A percentile compares a stretch with the other conserved stretches of the same genome.
phyloP scores from a whole-genome alignment of 2,113 vertebrate species.

The Lagopus muta region DNA sequence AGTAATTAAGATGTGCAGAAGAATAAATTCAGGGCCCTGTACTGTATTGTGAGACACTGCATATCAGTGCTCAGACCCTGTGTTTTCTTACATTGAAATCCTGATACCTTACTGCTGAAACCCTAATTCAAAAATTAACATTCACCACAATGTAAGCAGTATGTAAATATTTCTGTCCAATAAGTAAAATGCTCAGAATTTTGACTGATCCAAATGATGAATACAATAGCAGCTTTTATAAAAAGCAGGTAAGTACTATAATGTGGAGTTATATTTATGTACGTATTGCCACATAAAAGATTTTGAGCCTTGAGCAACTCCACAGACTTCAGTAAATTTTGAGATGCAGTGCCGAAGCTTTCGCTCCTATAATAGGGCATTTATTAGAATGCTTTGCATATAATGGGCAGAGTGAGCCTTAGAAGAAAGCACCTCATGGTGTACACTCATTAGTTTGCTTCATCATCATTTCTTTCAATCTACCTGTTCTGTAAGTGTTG shows the following conservation, averaged over 20 bases:
- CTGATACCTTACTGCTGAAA: background rate
- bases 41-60: background rate
- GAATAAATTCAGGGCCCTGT: background rate
- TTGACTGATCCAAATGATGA: background rate
- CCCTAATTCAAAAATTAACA: background rate
- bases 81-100: background rate
- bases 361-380: background rate
- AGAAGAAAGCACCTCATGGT: background rate
- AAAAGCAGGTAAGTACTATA: background rate
- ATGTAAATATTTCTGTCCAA: background rate
- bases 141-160: background rate
- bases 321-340: background rate
- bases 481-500: background rate
- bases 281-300: background rate
- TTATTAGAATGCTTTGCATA: background rate
- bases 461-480: background rate
- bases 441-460: background rate
- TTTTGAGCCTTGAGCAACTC: rapidly evolving
- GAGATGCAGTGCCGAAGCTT: background rate
- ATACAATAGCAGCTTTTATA: background rate
- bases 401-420: background rate
- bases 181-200: background rate
- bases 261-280: background rate
- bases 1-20: background rate
- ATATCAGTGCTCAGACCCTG: background rate